Base-by-base conservation (phyloP, 2,113 vertebrate genomes). In the Verasper variegatus region DNA sequence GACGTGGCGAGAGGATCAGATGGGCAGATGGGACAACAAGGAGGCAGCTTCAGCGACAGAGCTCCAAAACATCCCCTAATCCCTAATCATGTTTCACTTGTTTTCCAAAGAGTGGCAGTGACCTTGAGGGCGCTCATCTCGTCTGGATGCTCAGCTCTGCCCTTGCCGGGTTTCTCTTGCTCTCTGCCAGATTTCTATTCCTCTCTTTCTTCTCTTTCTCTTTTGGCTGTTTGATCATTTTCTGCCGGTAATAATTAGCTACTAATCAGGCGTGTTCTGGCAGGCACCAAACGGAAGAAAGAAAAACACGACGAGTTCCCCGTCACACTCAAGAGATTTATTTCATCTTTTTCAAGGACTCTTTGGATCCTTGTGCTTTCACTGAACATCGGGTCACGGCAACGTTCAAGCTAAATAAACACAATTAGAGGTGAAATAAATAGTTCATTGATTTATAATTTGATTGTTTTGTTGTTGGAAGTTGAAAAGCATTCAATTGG, bases 71-170 rank as follows among this genome's bases (percentile, higher is more conserved):
- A 81, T 85, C 86, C 88, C 82, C 31, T 84, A 77, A 91, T 88
- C 86, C 90, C 83, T 83, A 78, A 89, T 91, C 82, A 71, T 85
- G 84, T 89, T 87, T 81, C 81, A 59, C 31, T 71, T 67, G 80
- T 90, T 82, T 81, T 84, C 81, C 72, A 21, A 65, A 83, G 81
- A 83, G 77, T 12, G 68, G 55, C 71, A 31, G 49, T 70, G 87
- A 92, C 92, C 89, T 93, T 91, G 83, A 78, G 74, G 76, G 54
- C 65, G 71, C 73, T 70, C 81, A 8, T 74, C 80, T 65, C 9
- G 40, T 76, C 62, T 60, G 70, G 23, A 40, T 56, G 47, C 70
- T 61, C 20, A 2, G 4, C 66, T 60, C 49, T 47, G 42, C 62
- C 13, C 51, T 61, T 64, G 51, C 26, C 51, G 18, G 21, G 56